A percentile compares a stretch with the other conserved stretches of the same genome.
Conservation (phyloP, 2,888 invertebrate genomes). For the Coleophora deauratella region DNA sequence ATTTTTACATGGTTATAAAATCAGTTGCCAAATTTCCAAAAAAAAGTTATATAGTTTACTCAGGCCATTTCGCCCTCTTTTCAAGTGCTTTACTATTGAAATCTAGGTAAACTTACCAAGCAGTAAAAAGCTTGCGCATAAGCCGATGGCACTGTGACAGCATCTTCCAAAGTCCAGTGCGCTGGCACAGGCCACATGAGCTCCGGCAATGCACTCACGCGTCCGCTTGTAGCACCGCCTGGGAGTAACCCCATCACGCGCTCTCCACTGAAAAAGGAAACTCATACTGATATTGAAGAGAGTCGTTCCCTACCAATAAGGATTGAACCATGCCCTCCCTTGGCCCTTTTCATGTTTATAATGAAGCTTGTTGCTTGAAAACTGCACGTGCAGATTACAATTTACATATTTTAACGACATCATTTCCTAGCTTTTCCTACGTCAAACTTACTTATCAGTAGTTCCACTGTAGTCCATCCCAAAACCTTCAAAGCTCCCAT, state of each 20-base stretch:
- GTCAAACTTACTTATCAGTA: constrained; percentile 26
- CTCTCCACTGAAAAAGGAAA: constrained; percentile 43
- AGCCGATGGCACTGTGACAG: constrained; percentile 83
- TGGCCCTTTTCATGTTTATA: no score
- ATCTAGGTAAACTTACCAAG: constrained; percentile 25
- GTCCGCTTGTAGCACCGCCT: constrained; percentile 65
- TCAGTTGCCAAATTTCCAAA: no score
- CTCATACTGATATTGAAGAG: neutral
- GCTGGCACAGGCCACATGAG: constrained; percentile 80
- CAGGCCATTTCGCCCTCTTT: no score
- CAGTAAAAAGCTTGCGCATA: constrained; percentile 72
- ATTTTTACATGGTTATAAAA: no score
- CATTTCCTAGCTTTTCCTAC: no score
- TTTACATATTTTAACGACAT: no score
- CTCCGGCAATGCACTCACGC: constrained; percentile 61
- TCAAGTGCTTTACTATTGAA: no score
- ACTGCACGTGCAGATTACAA: no score
- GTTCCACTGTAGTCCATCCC: constrained; percentile 48
- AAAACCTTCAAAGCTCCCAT: constrained; percentile 14
- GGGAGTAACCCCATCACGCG: constrained; percentile 78
- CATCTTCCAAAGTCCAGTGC: constrained; percentile 80
- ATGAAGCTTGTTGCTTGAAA: no score
- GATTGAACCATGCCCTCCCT: neutral
- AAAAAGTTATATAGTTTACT: no score
- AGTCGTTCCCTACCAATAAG: no score